Conservation (phyloP, 2,888 invertebrate genomes). For the Andrena praecox region DNA sequence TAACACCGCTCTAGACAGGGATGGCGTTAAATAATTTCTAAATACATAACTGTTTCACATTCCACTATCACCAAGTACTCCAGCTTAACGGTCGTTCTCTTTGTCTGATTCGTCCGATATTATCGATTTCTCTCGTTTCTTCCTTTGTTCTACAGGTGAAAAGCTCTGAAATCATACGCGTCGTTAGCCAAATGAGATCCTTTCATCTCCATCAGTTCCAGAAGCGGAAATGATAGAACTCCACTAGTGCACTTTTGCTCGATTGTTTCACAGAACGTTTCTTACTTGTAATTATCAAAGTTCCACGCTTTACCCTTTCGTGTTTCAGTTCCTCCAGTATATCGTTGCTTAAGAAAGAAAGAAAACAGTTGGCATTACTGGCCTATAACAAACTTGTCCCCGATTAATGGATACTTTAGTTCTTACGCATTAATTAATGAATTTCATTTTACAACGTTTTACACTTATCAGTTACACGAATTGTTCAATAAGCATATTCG, state of each 20-base stretch:
- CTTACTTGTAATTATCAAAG: conserved; percentile 31
- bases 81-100: conserved; percentile 36
- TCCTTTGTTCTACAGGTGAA: conserved; percentile 33
- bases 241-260: conserved; percentile 24
- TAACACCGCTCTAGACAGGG: background rate
- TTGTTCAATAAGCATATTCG: conserved; percentile 36
- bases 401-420: background rate
- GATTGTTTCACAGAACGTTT: conserved; percentile 32
- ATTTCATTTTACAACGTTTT: background rate
- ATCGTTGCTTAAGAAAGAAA: background rate
- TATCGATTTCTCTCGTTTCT: conserved; percentile 47
- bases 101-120: conserved; percentile 47
- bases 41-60: conserved; percentile 19
- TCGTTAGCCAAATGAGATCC: conserved; percentile 65
- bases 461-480: conserved; percentile 18
- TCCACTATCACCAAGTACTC: background rate
- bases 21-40: background rate
- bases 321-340: background rate
- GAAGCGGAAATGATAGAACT: conserved; percentile 46
- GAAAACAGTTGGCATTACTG: background rate
- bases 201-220: conserved; percentile 43
- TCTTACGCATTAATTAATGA: background rate
- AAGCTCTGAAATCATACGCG: conserved; percentile 56
- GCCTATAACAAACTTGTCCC: background rate
- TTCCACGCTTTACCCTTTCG: background rate